Percentiles rank a stretch among this genome's conserved stretches.
These are phyloP conservation scores for Neelides sp. DNA, from an alignment of 1,140 invertebrate species.

Conservation along the genomic window DNA sequence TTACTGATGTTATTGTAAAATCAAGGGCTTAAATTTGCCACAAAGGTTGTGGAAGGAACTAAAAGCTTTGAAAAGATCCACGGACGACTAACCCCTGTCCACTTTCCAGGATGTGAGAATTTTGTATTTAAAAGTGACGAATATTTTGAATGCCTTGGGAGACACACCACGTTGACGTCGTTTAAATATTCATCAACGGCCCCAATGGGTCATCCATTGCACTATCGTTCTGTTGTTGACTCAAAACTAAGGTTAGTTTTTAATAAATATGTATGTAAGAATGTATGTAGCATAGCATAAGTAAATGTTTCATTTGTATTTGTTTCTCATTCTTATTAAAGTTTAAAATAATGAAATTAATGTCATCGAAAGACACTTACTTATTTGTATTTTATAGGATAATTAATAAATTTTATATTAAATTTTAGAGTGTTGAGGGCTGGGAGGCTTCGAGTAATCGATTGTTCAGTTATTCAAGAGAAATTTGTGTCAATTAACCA, in stretches of 20 bases:
- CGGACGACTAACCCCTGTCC: constrained; percentile 8
- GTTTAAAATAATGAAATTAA: too few species aligned
- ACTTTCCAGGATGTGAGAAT: constrained; percentile 18
- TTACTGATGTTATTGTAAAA: too few species aligned
- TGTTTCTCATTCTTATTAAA: too few species aligned
- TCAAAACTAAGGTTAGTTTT: constrained; percentile 36
- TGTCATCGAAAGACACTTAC: too few species aligned
- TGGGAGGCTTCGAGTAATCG: constrained; percentile 22
- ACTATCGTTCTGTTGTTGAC: constrained; percentile 37
- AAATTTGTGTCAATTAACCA: constrained; percentile 21
- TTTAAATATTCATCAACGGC: constrained; percentile 30
- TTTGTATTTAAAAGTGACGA: constrained; percentile 9
- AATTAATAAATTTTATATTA: background rate
- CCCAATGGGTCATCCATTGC: constrained; percentile 36
- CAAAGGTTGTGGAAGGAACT: constrained; percentile 18
- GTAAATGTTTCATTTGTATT: too few species aligned
- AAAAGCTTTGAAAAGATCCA: constrained; percentile 26
- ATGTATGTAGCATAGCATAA: too few species aligned
- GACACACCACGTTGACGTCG: constrained; percentile 7
- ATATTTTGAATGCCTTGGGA: constrained; percentile 32
- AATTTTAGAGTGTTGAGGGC: constrained; percentile 19
- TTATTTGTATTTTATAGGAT: background rate
- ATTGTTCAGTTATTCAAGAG: constrained; percentile 24
- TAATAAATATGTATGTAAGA: too few species aligned
- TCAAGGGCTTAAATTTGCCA: constrained; percentile 19